These are phyloP conservation scores for Oplegnathus fasciatus DNA, from an alignment of 2,113 vertebrate species.

Conservation along the genomic window DNA sequence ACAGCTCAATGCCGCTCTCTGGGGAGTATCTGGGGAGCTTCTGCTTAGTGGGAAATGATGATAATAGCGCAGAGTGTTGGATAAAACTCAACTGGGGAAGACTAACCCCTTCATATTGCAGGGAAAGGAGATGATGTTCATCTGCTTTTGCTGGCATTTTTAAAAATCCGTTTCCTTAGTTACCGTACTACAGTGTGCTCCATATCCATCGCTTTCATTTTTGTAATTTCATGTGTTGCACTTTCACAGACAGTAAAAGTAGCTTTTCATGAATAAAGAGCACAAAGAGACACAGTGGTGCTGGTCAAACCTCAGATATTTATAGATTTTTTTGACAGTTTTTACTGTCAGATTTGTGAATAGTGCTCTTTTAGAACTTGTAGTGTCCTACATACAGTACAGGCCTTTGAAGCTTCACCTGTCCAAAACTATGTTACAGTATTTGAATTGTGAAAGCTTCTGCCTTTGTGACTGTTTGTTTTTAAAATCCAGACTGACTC, in stretches of 20 bases:
- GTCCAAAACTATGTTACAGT: neutral
- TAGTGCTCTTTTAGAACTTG: neutral
- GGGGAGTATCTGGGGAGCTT: conserved; percentile 77
- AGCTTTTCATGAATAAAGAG: conserved; percentile 13
- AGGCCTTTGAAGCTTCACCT: neutral
- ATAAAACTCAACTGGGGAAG: conserved; percentile 75
- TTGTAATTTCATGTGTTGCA: conserved; percentile 30
- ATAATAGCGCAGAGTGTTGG: conserved; percentile 77
- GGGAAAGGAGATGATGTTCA: conserved; percentile 46
- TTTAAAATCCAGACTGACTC: neutral
- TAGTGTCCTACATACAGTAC: neutral
- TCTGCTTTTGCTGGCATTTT: conserved; percentile 35
- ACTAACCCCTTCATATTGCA: conserved; percentile 66
- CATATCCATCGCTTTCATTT: conserved; percentile 18
- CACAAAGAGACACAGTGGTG: neutral
- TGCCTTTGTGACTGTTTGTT: neutral
- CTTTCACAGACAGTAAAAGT: conserved; percentile 29
- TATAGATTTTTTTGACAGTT: neutral
- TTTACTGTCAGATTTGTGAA: neutral
- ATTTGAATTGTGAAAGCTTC: neutral
- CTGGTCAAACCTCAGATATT: conserved; percentile 6
- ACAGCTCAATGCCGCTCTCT: conserved; percentile 79
- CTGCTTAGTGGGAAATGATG: conserved; percentile 79
- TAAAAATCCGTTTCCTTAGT: conserved; percentile 22
- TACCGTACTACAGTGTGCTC: conserved; percentile 5